Evolutionary conservation across 2,113 vertebrate genomes (phyloP), one percentile per base, ranked within the genome.

Genomic region (Turdus rufiventris): DNA sequence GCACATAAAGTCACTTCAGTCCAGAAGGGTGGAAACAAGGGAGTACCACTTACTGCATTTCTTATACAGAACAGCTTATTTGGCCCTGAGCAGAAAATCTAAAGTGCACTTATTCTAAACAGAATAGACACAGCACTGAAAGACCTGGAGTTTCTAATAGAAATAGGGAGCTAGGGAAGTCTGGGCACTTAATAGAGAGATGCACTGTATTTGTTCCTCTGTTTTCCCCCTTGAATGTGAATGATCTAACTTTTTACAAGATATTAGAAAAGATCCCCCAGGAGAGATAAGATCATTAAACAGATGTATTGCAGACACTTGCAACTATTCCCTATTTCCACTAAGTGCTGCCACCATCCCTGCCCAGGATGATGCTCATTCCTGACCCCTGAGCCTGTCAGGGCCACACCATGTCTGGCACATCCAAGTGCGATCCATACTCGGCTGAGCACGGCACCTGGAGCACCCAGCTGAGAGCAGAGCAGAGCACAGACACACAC

Each of bases 31-130:
- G 67, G 34, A 42, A 91, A 85, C 8, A 34, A 61, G 70, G 29
- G 21, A 82, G 40, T 5, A 36, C 56, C 65, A 74, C 40, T n/a
- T 48, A 48, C 31, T 71, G 48, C 63, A 60, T 12, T 1, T 56
- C 63, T 80, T 36, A 34, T 63, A 48, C n/a, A 74, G 33, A 93
- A 73, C 14, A 93, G 28, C 40, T 79, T 61, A 47, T 91, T 63
- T 86, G 67, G 60, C 43, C 83, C 75, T 40, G 40, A 90, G 88
- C 60, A 86, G 79, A 80, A 85, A 80, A 71, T 26, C 38, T 60
- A 68, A 79, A 93, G 47, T 42, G n/a, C 19, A 45, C 17, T 94
- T 91, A 62, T 15, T 76, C 28, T 58, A 77, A 70, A 63, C 16
- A n/a, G 77, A 90, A 83, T 18, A 40, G 31, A 61, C 14, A 3